These are phyloP conservation scores for Drosophila vallismaia DNA, from an alignment of 2,888 invertebrate genomes.

Conservation along the genomic window DNA sequence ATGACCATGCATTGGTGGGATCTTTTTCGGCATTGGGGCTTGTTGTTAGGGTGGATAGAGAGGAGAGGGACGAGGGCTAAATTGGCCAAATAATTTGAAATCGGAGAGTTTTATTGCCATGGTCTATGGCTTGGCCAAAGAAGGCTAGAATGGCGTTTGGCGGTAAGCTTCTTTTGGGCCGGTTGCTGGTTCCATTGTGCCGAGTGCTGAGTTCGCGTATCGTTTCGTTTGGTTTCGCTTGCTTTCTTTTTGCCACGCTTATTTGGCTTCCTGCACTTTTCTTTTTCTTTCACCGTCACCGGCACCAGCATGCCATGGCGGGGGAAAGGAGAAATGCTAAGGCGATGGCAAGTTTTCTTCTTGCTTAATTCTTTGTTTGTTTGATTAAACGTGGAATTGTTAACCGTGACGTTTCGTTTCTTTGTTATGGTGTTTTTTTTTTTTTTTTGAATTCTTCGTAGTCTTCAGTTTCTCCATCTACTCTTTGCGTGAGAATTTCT, in stretches of 20 bases:
- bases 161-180: slow-evolving; percentile 44
- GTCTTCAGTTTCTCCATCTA: slow-evolving; percentile 24
- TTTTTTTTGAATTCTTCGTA: slow-evolving; percentile 5
- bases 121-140: slow-evolving; percentile 31
- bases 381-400: slow-evolving; percentile 72
- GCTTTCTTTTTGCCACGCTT: slow-evolving; percentile 61
- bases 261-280: slow-evolving; percentile 59
- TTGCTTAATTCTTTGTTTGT: slow-evolving; percentile 63
- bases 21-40: slow-evolving; percentile 24
- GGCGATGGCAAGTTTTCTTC: slow-evolving; percentile 35
- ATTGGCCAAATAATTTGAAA: slow-evolving; percentile 45
- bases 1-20: slow-evolving; percentile 27
- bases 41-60: not conserved
- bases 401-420: slow-evolving; percentile 72
- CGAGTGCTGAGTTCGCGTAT: slow-evolving; percentile 29
- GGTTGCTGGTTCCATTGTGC: slow-evolving; percentile 40
- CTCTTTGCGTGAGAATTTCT: slow-evolving; percentile 74
- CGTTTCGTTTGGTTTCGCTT: slow-evolving; percentile 52
- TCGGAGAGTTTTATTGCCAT: slow-evolving; percentile 32
- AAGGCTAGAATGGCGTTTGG: slow-evolving; percentile 28
- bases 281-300: slow-evolving; percentile 48
- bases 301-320: too few species aligned
- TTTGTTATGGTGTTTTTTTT: slow-evolving; percentile 8
- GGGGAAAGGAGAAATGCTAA: slow-evolving; percentile 6
- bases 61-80: slow-evolving; percentile 21